Percentiles rank a stretch among this genome's conserved stretches.
These are phyloP conservation scores for Gila robusta DNA, from an alignment of 2,797 vertebrate genomes.

Conservation along the genomic window DNA sequence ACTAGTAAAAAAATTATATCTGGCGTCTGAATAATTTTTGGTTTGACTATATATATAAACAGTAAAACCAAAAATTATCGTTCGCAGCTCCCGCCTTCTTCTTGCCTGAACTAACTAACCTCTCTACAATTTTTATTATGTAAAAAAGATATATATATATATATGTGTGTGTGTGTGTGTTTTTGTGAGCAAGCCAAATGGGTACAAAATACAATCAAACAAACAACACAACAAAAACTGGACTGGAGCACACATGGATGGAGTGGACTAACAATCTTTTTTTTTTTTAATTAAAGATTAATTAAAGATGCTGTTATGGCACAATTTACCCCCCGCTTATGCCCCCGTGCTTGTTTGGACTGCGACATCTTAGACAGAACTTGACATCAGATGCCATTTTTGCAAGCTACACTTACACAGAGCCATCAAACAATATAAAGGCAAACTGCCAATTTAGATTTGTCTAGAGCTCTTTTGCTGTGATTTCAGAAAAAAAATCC, in stretches of 20 bases:
- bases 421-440: conserved; percentile 43
- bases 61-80: too few relatives aligned
- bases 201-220: neutral
- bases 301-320: conserved; percentile 29
- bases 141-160: too few relatives aligned
- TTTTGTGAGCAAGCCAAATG: neutral
- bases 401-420: conserved; percentile 7
- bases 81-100: too few relatives aligned
- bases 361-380: too few relatives aligned
- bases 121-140: too few relatives aligned
- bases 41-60: too few relatives aligned
- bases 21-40: too few relatives aligned
- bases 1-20: too few relatives aligned
- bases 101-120: too few relatives aligned
- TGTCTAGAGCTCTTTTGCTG: conserved; percentile 48
- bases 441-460: conserved; percentile 53
- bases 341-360: conserved; percentile 8
- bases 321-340: conserved; percentile 8
- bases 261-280: too few relatives aligned
- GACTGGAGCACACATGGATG: neutral
- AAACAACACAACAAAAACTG: neutral
- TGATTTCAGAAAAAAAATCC: conserved; percentile 49
- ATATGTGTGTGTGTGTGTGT: too few relatives aligned
- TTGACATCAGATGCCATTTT: conserved; percentile 20
- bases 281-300: neutral